phyloP scores from a whole-genome alignment of 2,888 invertebrate genomes.

The Perdita meconis region DNA sequence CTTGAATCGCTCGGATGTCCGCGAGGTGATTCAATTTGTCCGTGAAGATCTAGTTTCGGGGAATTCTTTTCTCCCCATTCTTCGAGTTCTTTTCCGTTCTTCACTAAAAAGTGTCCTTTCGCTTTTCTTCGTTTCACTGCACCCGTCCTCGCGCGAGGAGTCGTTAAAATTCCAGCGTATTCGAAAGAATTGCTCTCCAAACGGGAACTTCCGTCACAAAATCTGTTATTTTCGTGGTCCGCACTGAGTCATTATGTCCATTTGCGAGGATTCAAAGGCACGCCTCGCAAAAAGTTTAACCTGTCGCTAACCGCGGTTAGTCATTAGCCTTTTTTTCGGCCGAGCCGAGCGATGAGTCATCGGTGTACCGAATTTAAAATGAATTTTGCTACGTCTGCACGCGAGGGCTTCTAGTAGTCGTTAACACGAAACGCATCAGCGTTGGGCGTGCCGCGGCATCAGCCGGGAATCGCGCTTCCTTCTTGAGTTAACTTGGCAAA shows the following conservation, averaged over 20 bases:
- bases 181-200: not conserved
- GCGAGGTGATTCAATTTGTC: slow-evolving; percentile 31
- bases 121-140: not conserved
- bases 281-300: slow-evolving; percentile 7
- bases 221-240: slow-evolving; percentile 1
- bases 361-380: slow-evolving; percentile 39
- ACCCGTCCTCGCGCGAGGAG: slow-evolving; percentile 1
- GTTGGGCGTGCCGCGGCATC: slow-evolving; percentile 31
- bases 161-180: not conserved
- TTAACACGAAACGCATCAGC: slow-evolving; percentile 45
- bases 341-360: slow-evolving; percentile 27
- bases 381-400: slow-evolving; percentile 46
- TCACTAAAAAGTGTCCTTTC: not conserved
- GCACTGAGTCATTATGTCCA: not conserved
- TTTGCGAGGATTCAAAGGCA: not conserved
- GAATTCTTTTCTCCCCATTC: not conserved
- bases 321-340: slow-evolving; percentile 28
- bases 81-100: not conserved
- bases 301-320: slow-evolving; percentile 34
- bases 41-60: not conserved
- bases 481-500: slow-evolving; percentile 21
- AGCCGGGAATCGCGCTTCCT: slow-evolving; percentile 14
- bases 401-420: slow-evolving; percentile 46
- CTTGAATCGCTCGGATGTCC: slow-evolving; percentile 8
- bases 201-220: not conserved